Evolutionary conservation across 2,888 invertebrate species (phyloP), one percentile per base, ranked within the genome.

Genomic region (Lottia gigantea): DNA sequence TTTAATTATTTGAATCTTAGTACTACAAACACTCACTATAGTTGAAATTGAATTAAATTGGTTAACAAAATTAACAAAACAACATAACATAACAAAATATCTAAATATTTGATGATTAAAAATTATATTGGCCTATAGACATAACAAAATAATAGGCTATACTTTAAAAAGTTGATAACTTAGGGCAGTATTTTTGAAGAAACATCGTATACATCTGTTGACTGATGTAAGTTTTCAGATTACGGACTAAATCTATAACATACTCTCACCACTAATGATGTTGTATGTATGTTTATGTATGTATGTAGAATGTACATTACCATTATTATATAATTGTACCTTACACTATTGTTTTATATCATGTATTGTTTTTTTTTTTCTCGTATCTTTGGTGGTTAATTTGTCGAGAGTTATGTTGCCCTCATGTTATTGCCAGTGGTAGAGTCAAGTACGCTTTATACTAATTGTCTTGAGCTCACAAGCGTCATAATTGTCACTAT

Each of bases 221-320:
- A n/a, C n/a, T n/a, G n/a, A n/a, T n/a, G 31, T 6, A 40, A 1
- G 11, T 40, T 40, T 40, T 40, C 40, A 40, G 40, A 11, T 40
- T 40, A 40, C 40, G 40, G 11, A 55, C 23, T 55, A 23, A 19
- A 55, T 6, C 11, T 55, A 7, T 55, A 23, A 23, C 55, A 55
- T 55, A 23, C 55, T 55, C 55, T 55, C 19, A 55, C 55, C 55
- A 55, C 55, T 55, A 8, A 55, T 55, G 55, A 19, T 55, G 55
- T 55, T 55, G 55, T 55, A 55, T 55, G 55, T 55, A 55, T 55
- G 55, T 55, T 40, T 55, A 55, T 55, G 55, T 55, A 55, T 55
- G 55, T 55, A 55, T 55, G 55, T 55, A 55, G 55, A 55, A 55
- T 55, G 55, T 55, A 55, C 55, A 55, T 55, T 55, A 55, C 55